phyloP scores from a whole-genome alignment of 2,797 vertebrate species.

The Cercopithecus petaurista region DNA sequence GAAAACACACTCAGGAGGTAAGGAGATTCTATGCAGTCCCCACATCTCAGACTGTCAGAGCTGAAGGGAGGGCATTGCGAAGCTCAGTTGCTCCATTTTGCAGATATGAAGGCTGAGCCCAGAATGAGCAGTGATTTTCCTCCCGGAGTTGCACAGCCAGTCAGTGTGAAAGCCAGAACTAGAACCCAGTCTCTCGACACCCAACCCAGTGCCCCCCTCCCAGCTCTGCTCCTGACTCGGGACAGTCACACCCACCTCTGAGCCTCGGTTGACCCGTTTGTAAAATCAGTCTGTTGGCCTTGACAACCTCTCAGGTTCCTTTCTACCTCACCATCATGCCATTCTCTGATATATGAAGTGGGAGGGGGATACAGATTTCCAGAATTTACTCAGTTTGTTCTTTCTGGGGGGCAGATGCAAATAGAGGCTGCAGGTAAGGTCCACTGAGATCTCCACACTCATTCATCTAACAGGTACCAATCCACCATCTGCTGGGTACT shows the following conservation, averaged over 20 bases:
- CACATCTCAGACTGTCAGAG: neutral
- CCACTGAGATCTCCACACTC: neutral
- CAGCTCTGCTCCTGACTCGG: neutral
- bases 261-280: neutral
- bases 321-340: neutral
- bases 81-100: neutral
- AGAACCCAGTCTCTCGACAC: neutral
- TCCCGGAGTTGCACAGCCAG: neutral
- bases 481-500: neutral
- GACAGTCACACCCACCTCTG: neutral
- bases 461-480: neutral
- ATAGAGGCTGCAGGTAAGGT: too few relatives aligned
- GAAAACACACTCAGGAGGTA: neutral
- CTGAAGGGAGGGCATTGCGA: accelerated
- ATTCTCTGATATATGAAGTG: neutral
- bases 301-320: neutral
- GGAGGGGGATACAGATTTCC: neutral
- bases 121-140: neutral
- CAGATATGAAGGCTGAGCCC: neutral
- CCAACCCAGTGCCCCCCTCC: neutral
- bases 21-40: too few relatives aligned
- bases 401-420: neutral
- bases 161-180: neutral
- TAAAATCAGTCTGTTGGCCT: neutral
- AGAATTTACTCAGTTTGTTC: neutral